Percentiles rank a stretch among this genome's conserved stretches.
Evolutionary conservation across 2,113 vertebrate species (phyloP).

Genomic region (Tapirus terrestris): DNA sequence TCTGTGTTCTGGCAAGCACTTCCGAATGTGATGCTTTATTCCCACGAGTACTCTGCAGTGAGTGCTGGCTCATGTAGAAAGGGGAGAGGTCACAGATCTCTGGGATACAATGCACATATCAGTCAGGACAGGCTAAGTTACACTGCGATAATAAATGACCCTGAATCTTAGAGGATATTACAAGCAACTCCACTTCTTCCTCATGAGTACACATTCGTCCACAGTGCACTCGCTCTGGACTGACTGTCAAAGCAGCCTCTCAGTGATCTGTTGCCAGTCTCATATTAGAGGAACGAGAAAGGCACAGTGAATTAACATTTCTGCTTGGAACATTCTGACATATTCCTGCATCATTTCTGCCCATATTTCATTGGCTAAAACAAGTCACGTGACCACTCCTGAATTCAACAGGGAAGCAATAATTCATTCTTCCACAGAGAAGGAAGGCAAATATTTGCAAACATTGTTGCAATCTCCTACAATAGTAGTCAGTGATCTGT

Average conservation of each 20-base stretch:
- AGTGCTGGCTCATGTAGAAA: not conserved
- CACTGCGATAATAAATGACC: not conserved
- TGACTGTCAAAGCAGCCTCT: not conserved
- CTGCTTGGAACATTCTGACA: not conserved
- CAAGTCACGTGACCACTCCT: not conserved
- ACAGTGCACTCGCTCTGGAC: not conserved
- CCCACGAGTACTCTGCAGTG: too few relatives aligned
- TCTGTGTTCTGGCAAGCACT: not conserved
- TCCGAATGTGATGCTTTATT: not conserved
- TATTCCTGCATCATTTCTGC: not conserved
- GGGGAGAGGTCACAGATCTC: not conserved
- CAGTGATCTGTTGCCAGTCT: not conserved
- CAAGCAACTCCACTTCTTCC: not conserved
- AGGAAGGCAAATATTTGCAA: not conserved
- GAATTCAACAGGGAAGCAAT: not conserved
- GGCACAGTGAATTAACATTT: not conserved
- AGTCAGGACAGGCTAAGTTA: not conserved
- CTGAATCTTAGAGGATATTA: accelerated
- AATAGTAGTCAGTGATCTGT: accelerated
- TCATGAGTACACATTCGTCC: not conserved
- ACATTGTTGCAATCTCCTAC: not conserved
- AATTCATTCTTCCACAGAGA: not conserved
- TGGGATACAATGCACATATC: accelerated
- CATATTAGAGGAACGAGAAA: not conserved
- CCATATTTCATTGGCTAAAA: not conserved